These are phyloP conservation scores for Nymphicus hollandicus DNA, from an alignment of 2,113 vertebrate genomes.

Conservation along the genomic window DNA sequence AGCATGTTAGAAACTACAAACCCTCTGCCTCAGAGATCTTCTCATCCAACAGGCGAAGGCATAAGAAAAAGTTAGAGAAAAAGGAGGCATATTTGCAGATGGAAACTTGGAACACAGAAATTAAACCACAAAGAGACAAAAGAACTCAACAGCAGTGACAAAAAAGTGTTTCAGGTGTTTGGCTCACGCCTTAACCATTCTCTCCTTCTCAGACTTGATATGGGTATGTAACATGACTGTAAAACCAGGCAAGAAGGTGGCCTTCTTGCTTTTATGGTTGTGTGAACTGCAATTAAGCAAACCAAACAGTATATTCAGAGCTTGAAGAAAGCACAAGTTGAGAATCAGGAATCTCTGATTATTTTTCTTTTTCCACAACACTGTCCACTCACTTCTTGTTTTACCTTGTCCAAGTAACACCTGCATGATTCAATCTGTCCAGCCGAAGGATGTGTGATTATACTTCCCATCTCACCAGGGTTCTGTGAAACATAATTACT, in stretches of 20 bases:
- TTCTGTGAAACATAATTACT: background rate
- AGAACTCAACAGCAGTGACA: fast-evolving
- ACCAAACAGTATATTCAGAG: background rate
- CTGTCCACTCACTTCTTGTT: background rate
- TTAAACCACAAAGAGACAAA: background rate
- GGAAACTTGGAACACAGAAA: background rate
- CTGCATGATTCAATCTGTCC: background rate
- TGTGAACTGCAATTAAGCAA: background rate
- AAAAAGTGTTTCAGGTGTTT: background rate
- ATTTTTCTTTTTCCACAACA: background rate
- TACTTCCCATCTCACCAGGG: background rate
- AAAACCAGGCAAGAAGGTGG: background rate
- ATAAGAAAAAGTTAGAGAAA: background rate
- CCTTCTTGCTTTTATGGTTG: too few relatives aligned
- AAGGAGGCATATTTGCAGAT: background rate
- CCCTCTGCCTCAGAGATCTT: background rate
- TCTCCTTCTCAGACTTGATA: background rate
- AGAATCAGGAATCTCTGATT: background rate
- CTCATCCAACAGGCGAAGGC: background rate
- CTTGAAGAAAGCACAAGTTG: background rate
- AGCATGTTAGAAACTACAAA: fast-evolving
- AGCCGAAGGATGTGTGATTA: background rate
- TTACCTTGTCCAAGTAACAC: background rate
- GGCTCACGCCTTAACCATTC: background rate
- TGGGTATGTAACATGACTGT: fast-evolving